Evolutionary conservation across 2,888 invertebrate genomes (phyloP), one percentile per base, ranked within the genome.

Genomic region (Drosophila infuscata): DNA sequence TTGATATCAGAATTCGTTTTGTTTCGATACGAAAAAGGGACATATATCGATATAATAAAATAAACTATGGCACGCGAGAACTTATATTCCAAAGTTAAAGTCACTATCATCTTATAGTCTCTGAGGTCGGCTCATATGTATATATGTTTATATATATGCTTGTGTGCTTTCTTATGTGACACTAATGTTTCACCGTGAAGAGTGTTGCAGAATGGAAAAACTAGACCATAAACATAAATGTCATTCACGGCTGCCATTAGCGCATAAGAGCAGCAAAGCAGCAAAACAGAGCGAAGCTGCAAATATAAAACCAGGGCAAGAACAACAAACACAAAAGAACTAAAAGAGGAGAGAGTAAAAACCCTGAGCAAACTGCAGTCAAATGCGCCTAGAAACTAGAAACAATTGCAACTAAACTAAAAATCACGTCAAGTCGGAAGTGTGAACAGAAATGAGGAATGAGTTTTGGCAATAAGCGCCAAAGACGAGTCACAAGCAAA

Each of bases 211-310:
- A 52, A 74, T 46, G 52, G 49, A 76, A 77, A 84, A 87, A 82
- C 60, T 88, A 85, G 85, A 85, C 75, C 79, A 81, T 68, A 74
- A 81, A 76, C 84, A 87, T 87, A 81, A 89, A 80, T 85, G 85
- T 77, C 89, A 84, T 89, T 84, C 84, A 86, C 62, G 79, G 71
- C 71, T 79, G 84, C 83, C 87, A 88, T 88, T 88, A 88, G 77
- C 71, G 86, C 60, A 35, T 56, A 75, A 62, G 59, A 62, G 48
- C 68, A 72, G 67, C 71, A 67, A 43, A 81, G 38, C 51, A 33
- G 9, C 32, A 53, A 15, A 54, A 15, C 70, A 73, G 67, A 72
- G 63, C 41, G 76, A 38, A 43, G 67, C 70, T 60, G 71, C 76
- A 67, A 79, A 81, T 62, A 71, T 70, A 73, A 79, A 84, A 79